Percentiles rank a stretch among this genome's conserved stretches.
Conservation (phyloP, 1,140 invertebrate species). For the Grapholita molesta region DNA sequence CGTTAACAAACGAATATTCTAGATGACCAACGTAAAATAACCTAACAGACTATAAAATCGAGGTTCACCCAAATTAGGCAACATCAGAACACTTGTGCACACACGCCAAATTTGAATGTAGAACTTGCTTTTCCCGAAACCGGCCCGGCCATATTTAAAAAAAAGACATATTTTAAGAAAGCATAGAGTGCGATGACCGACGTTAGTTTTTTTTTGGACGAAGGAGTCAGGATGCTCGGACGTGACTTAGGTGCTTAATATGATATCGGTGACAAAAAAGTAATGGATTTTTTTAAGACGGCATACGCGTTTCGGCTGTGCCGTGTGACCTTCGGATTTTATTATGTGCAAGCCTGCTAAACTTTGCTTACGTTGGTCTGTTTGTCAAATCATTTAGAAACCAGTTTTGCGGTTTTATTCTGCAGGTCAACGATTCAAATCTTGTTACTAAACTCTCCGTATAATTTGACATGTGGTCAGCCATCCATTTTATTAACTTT, state of each 20-base stretch:
- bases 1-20: no score
- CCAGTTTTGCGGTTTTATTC: not conserved
- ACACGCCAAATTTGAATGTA: constrained; percentile 1
- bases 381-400: not conserved
- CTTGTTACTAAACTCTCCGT: not conserved
- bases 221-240: not conserved
- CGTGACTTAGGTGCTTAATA: not conserved
- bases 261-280: constrained; percentile 1
- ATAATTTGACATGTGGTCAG: not conserved
- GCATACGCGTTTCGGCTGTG: not conserved
- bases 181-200: not conserved
- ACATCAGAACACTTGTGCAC: not conserved
- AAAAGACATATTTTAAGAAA: not conserved
- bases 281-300: not conserved
- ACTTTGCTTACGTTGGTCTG: not conserved
- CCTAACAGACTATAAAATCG: not conserved
- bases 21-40: no score
- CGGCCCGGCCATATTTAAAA: not conserved
- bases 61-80: not conserved
- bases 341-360: not conserved
- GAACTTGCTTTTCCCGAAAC: not conserved
- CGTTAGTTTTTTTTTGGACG: not conserved
- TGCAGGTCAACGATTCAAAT: not conserved
- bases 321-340: not conserved
- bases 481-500: not conserved